These are phyloP conservation scores for Halictus ligatus DNA, from an alignment of 2,888 invertebrate genomes.

Conservation along the genomic window DNA sequence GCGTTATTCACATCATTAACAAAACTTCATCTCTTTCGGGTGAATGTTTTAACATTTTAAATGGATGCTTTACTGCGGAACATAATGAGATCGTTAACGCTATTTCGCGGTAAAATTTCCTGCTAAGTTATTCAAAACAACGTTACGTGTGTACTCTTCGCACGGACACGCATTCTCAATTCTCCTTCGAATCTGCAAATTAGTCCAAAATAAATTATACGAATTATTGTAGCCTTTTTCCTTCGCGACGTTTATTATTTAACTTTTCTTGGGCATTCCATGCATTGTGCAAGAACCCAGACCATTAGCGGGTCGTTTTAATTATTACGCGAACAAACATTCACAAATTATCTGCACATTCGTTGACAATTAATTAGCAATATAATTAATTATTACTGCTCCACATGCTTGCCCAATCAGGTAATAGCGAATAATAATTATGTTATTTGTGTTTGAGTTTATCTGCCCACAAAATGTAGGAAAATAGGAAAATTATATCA, in stretches of 20 bases:
- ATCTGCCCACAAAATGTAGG: not conserved
- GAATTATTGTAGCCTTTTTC: not conserved
- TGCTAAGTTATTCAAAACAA: not conserved
- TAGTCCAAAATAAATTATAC: not conserved
- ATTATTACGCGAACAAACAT: not conserved
- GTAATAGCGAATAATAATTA: not conserved
- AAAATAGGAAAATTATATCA: not conserved
- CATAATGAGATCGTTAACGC: conserved; percentile 1
- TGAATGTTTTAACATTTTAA: not conserved
- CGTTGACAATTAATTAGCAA: not conserved
- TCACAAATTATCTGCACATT: not conserved
- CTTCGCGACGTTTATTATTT: not conserved
- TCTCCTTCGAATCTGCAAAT: not conserved
- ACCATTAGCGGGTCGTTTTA: not conserved
- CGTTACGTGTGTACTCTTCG: not conserved
- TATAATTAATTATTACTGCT: not conserved
- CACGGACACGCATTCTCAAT: not conserved
- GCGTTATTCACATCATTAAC: conserved; percentile 2
- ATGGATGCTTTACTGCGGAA: not conserved
- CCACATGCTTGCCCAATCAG: not conserved
- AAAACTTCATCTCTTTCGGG: conserved; percentile 2
- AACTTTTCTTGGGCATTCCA: not conserved
- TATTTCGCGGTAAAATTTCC: not conserved
- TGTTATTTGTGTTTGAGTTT: not conserved
- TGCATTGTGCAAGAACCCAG: not conserved